Conservation (phyloP, 1,140 invertebrate species). For the Periplaneta americana region DNA sequence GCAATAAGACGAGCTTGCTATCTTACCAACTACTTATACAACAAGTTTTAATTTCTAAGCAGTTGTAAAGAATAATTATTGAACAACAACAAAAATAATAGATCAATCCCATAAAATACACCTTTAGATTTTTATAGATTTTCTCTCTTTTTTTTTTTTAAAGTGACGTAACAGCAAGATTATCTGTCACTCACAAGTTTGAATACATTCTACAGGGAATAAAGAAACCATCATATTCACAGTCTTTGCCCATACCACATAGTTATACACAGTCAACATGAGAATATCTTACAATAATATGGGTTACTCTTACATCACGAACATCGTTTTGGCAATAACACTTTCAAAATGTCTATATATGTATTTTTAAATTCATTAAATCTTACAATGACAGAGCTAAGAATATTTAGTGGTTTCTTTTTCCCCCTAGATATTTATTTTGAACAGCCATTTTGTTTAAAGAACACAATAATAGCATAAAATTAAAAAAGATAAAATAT, state of each 20-base stretch:
- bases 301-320: constrained; percentile 5
- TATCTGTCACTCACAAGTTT: background rate
- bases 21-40: constrained; percentile 1
- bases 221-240: background rate
- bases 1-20: background rate
- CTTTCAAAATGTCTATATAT: background rate
- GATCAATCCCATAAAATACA: constrained; percentile 18
- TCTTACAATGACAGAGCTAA: background rate
- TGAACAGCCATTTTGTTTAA: constrained; percentile 15
- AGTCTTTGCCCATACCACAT: background rate
- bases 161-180: background rate
- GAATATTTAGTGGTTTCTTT: background rate
- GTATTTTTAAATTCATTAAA: background rate
- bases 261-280: background rate
- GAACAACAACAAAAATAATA: constrained; percentile 16
- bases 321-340: constrained; percentile 7
- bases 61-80: constrained; percentile 7
- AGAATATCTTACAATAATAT: constrained; percentile 7
- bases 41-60: constrained; percentile 8
- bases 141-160: constrained; percentile 10
- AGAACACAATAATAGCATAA: constrained; percentile 12
- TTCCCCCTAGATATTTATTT: background rate
- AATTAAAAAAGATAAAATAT: background rate
- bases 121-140: constrained; percentile 10
- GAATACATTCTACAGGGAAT: background rate